A percentile compares a stretch with the other conserved stretches of the same genome.
Conservation (phyloP, 2,113 vertebrate genomes). For the Rhinolophus sinicus region DNA sequence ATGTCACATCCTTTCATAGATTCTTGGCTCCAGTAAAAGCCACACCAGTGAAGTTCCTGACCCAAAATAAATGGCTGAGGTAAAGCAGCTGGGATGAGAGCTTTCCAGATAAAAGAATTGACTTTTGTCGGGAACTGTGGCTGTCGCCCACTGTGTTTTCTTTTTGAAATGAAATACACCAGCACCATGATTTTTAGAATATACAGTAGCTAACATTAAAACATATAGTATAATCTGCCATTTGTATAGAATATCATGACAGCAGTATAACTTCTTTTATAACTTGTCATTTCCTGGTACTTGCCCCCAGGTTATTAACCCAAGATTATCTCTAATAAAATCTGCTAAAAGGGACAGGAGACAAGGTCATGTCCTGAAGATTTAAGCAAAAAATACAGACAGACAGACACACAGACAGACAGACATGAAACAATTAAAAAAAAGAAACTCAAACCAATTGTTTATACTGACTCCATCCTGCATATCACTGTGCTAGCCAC, state of each 20-base stretch:
- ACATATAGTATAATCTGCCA: not conserved
- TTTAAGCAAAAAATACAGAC: not conserved
- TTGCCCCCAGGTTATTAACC: not conserved
- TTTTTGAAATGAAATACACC: not conserved
- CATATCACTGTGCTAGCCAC: not conserved
- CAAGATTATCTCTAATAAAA: slow-evolving; percentile 21
- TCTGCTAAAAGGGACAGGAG: not conserved
- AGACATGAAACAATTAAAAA: not conserved
- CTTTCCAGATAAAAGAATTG: not conserved
- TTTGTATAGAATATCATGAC: not conserved
- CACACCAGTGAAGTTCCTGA: not conserved
- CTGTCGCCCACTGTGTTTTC: not conserved
- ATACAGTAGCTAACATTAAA: not conserved
- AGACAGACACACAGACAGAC: not conserved
- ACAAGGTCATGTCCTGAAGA: slow-evolving; percentile 37
- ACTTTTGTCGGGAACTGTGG: not conserved
- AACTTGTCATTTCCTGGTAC: not conserved
- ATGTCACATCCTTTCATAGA: not conserved
- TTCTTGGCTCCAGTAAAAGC: slow-evolving; percentile 15
- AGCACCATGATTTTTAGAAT: not conserved
- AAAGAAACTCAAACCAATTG: not conserved
- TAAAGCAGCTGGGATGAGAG: not conserved
- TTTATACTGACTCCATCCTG: not conserved
- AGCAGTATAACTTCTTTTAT: not conserved
- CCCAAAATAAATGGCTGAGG: not conserved